Conservation (phyloP, 2,797 vertebrate genomes). For the Xiphorhynchus erythropygius region DNA sequence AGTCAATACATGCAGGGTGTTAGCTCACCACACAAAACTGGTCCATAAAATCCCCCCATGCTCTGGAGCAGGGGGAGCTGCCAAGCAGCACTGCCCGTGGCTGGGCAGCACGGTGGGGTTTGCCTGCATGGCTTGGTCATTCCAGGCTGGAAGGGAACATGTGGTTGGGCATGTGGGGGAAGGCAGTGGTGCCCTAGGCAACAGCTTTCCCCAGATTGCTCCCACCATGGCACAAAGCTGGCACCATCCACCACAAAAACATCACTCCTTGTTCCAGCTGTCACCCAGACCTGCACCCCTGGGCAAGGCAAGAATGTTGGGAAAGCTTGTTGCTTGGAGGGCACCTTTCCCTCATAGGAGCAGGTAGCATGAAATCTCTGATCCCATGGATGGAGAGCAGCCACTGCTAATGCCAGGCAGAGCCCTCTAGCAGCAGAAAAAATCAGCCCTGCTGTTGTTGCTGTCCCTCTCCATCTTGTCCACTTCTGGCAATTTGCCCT, state of each 20-base stretch:
- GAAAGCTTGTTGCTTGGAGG: neutral
- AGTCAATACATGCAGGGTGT: fast-evolving
- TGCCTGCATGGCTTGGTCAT: fast-evolving
- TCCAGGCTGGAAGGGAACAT: fast-evolving
- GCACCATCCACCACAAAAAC: neutral
- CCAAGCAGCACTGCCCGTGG: neutral
- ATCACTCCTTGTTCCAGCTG: neutral
- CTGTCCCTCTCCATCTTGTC: neutral
- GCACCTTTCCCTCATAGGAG: fast-evolving
- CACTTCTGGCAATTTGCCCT: neutral
- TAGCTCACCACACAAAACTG: neutral
- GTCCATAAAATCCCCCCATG: neutral
- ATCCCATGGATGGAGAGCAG: neutral
- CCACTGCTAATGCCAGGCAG: neutral
- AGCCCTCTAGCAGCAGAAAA: neutral
- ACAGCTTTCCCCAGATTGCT: neutral
- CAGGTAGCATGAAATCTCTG: neutral
- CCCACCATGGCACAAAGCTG: neutral
- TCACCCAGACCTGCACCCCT: neutral
- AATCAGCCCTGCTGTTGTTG: neutral
- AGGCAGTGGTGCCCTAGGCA: neutral
- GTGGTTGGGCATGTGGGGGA: fast-evolving
- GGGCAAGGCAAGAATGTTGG: neutral
- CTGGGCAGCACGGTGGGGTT: neutral
- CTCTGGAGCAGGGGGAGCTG: neutral